Evolutionary conservation across 2,797 vertebrate species (phyloP), one percentile per base, ranked within the genome.

Genomic region (Menidia menidia): DNA sequence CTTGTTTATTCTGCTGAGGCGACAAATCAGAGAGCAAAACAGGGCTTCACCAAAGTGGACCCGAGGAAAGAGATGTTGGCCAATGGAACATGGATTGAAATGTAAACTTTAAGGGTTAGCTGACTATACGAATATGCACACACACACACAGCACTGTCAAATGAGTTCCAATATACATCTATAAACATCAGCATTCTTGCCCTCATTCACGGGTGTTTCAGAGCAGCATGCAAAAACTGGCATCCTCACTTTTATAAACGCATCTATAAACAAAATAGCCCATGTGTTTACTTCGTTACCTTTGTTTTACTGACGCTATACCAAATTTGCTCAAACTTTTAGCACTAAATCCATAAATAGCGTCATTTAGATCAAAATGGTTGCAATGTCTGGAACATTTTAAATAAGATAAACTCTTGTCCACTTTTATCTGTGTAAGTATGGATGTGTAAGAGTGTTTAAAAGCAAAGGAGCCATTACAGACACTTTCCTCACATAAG

Each of bases 401-500:
- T 55, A 18, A 16, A 68, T 64, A 45, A 43, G 71, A 60, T 58
- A 42, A 56, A 9, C 59, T 57, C 51, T 58, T 12, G 0, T 70
- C 68, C 30, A 7, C 57, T 75, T 85, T 78, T 80, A 70, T 85
- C 25, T 1, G 25, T 25, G 25, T 25, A 25, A 25, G 25, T 25
- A 25, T 25, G 25, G 25, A 25, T 25, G 25, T 84, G 77, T 80
- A 80, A 44, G 59, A 62, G 73, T 51, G 68, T 78, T 80, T 76
- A 83, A 81, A 83, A 64, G 60, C 76, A 68, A 67, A 43, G 14
- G 68, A 79, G 84, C 89, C 80, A 39, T 86, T 88, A 67, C 50
- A 16, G 69, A 73, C 54, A 60, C 75, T 85, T 85, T 86, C 78
- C 73, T 78, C 82, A 72, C 77, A 86, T 87, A 82, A 72, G 71